Base-by-base conservation (phyloP, 1,140 invertebrate genomes). In the Heliconius himera region DNA sequence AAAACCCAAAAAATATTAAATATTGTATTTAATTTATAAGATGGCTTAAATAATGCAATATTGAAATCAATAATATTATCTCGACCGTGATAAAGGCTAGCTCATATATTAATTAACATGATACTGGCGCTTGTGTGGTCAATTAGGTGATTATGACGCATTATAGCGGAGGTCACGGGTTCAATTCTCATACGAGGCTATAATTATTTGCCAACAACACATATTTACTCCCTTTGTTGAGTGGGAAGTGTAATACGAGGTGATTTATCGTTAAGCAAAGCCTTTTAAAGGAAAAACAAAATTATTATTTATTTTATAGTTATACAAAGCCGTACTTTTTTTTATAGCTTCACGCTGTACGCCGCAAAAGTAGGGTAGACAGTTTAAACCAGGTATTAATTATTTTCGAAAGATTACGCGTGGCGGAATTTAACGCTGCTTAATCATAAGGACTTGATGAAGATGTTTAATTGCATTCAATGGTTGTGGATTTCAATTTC, bases 161-260 rank as follows among this genome's bases (percentile, higher is more conserved):
- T 5, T 66, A 26, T 16, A 26, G 60, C 11, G 22, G 60, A 66
- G 60, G n/a, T 66, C 60, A 66, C 22, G 60, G 22, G 60, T 13
- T 66, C 60, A 66, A 22, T 66, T 66, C 60, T 56, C 60, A 66
- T 66, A 66, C 60, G 60, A 66, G 60, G 22, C 60, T 66, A 66
- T 6, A 66, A 66, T 29, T 66, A 26, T 66, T 66, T 66, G 22
- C 22, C 9, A 26, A 26, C 26, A 66, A 66, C 22, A 66, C 60
- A 26, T 66, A 66, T 66, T 66, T 66, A 16, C 22, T 66, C 11
- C 60, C n/a, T 26, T 26, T 66, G 22, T 26, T 66, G n/a, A 56
- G n/a, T 22, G 8, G 20, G 20, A 8, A n/a, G n/a, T 56, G 2
- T 22, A 9, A 66, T 29, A 16, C 22, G n/a, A 66, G 3, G 22